Evolutionary conservation across 2,113 vertebrate genomes (phyloP).

Genomic region (Phylloscopus trochilus): DNA sequence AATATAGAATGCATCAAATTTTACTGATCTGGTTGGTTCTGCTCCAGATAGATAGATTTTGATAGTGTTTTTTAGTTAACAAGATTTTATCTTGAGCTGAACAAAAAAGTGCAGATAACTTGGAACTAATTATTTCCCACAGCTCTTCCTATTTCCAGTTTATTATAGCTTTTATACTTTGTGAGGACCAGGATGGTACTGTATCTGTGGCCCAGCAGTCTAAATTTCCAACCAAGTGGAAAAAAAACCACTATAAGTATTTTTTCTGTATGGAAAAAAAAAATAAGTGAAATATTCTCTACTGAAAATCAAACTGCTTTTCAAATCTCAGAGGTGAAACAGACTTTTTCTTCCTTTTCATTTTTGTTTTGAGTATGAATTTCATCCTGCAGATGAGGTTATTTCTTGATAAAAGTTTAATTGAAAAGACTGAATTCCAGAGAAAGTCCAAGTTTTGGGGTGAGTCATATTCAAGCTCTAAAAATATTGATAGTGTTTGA

Average conservation of each 20-base stretch:
- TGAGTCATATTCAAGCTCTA: conserved; percentile 1
- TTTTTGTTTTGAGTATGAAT: neutral
- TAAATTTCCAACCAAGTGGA: neutral
- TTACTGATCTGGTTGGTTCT: neutral
- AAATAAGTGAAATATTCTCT: neutral
- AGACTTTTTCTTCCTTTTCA: neutral
- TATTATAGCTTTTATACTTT: neutral
- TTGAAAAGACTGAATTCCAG: neutral
- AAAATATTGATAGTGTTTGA: neutral
- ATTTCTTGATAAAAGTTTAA: neutral
- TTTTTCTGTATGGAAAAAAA: neutral
- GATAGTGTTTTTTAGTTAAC: neutral
- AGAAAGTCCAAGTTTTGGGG: neutral
- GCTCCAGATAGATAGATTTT: neutral
- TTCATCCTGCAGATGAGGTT: neutral
- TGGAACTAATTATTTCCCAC: neutral
- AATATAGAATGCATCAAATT: neutral
- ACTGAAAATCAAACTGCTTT: neutral
- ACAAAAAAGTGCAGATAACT: neutral
- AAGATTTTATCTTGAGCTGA: neutral
- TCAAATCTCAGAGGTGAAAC: neutral
- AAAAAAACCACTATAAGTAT: neutral
- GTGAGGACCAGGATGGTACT: neutral
- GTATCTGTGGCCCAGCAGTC: neutral
- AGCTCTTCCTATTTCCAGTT: neutral